phyloP scores from a whole-genome alignment of 23 tunicate species.

The Trididemnum clinides region DNA sequence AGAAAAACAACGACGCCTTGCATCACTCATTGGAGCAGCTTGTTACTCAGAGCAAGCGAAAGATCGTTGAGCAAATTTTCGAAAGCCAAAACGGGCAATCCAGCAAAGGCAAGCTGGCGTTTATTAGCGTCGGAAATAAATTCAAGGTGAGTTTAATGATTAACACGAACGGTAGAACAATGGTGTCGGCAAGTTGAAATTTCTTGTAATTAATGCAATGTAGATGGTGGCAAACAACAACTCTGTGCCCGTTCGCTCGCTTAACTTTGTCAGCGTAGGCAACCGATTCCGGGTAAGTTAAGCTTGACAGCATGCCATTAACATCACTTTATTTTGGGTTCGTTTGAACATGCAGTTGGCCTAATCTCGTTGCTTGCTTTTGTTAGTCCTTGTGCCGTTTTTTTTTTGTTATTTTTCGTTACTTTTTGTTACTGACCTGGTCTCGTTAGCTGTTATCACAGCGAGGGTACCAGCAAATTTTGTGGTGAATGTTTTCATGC shows the following conservation, averaged over 20 bases:
- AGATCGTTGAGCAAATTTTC: constrained; percentile 67
- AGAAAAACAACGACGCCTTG: constrained; percentile 98
- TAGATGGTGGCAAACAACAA: constrained; percentile 22
- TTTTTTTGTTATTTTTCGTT: no score
- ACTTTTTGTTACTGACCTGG: no score
- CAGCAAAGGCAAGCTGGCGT: constrained; percentile 86
- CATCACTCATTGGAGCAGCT: constrained; percentile 89
- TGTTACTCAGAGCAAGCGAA: constrained; percentile 67
- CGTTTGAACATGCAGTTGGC: no score
- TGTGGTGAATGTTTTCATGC: no score
- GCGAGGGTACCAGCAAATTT: no score
- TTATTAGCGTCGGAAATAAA: constrained; percentile 94
- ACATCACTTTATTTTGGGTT: no score
- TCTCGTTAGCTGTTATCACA: no score
- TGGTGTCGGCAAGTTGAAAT: not conserved
- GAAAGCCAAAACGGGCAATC: constrained; percentile 39
- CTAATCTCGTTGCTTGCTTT: no score
- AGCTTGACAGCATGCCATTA: no score
- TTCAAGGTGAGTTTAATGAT: constrained; percentile 66
- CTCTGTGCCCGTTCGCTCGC: constrained; percentile 34
- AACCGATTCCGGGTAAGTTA: constrained; percentile 58
- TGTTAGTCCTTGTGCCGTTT: no score
- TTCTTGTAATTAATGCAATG: no score
- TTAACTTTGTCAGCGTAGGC: constrained; percentile 73
- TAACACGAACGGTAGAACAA: not conserved